Percentiles rank a stretch among this genome's conserved stretches.
Conservation (phyloP, 2,113 vertebrate species). For the Herpetotheres cachinnans region DNA sequence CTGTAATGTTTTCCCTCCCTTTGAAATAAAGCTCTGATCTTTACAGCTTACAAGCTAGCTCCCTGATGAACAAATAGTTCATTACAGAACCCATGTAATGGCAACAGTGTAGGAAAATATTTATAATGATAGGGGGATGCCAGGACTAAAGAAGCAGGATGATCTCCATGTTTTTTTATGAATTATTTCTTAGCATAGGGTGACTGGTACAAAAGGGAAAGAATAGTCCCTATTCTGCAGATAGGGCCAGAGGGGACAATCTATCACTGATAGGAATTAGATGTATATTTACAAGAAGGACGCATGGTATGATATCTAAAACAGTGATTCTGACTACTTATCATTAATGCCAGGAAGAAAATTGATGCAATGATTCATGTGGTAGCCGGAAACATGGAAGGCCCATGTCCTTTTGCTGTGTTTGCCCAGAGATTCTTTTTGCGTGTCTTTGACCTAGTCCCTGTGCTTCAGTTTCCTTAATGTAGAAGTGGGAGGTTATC, state of each 20-base stretch:
- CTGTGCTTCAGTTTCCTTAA: background rate
- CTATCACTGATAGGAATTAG: background rate
- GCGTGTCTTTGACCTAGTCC: background rate
- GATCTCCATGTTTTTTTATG: background rate
- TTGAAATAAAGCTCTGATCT: constrained; percentile 58
- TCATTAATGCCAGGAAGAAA: background rate
- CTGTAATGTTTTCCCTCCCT: constrained; percentile 23
- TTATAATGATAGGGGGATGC: background rate
- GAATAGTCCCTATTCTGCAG: background rate
- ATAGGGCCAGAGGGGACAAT: background rate
- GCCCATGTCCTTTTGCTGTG: background rate
- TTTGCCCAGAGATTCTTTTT: background rate
- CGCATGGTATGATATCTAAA: background rate
- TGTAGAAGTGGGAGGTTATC: background rate
- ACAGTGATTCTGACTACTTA: background rate
- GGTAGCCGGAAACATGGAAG: background rate
- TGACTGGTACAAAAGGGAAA: background rate
- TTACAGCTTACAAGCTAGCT: constrained; percentile 11
- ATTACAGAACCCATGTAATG: background rate
- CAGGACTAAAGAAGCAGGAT: background rate
- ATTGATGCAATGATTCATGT: background rate
- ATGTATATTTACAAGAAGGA: background rate
- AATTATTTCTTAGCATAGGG: background rate
- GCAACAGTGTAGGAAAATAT: background rate
- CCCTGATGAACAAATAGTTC: constrained; percentile 33